Evolutionary conservation across 2,797 vertebrate genomes (phyloP), one percentile per base, ranked within the genome.

Genomic region (Xerus rutilus): DNA sequence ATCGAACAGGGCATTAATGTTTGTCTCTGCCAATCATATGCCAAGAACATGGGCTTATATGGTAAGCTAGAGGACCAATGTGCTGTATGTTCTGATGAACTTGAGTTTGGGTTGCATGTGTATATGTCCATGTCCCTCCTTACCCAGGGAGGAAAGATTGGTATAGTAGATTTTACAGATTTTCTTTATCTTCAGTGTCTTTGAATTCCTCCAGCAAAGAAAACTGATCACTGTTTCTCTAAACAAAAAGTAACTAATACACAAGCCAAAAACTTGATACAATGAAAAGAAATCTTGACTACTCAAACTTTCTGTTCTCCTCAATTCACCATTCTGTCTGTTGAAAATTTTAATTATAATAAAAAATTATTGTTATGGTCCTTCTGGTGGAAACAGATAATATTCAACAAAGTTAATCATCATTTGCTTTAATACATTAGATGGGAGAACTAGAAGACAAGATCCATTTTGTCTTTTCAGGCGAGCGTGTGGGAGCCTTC

Each of bases 11-110:
- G 99, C 96, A 99, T 99, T 97, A 99, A 99, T 82, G 95, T 99
- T 17, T 88, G 99, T 93, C 97, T 99, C 92, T 99, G 99, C 0
- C 99, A 99, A 98, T 99, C 99, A 32, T 99, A 99, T 0, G 99
- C 99, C 18, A 99, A 99, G 98, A 99, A 99, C 98, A 99, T 99
- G 99, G 99, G 99, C 43, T 98, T 99, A 25, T 99, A 99, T 0
- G 99, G 99, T 99, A 98, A 99, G 99, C 97, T 86, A 67, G 8
- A 32, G 32, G 52, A 0, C 70, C 35, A 14, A 64, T 0, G 0
- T 70, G 1, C 2, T 18, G 2, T 32, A 5, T 54, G 52, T 45
- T 52, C 82, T 14, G 3, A 21, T 67, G 81, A 57, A 17, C 67
- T 4, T 21, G 25, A 47, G 43, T 43, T 67, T n/a, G 15, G 15